phyloP scores from a whole-genome alignment of 2,797 vertebrate genomes.

The Gambusia yucatana region DNA sequence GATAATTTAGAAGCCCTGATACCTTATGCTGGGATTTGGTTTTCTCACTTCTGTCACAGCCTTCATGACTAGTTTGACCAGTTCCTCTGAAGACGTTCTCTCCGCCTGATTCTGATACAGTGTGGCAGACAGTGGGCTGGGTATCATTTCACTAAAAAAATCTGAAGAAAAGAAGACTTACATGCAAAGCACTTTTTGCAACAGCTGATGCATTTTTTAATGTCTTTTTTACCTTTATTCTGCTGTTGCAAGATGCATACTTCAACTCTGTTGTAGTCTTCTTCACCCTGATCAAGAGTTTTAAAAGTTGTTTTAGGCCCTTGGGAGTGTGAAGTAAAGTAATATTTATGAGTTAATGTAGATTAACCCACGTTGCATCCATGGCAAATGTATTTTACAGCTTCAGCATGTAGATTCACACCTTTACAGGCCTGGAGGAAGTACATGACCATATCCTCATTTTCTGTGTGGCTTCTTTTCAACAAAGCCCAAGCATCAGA shows the following conservation, averaged over 20 bases:
- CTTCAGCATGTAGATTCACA: slow-evolving; percentile 42
- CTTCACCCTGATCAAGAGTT: slow-evolving; percentile 32
- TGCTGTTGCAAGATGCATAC: not conserved
- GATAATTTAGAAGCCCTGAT: not conserved
- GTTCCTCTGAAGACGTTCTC: slow-evolving; percentile 40
- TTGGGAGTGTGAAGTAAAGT: not conserved
- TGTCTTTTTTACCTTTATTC: slow-evolving; percentile 29
- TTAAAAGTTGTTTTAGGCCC: not conserved
- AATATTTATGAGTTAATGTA: slow-evolving; percentile 5
- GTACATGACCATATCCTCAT: slow-evolving; percentile 33
- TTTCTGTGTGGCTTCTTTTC: slow-evolving; percentile 47
- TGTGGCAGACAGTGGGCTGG: slow-evolving; percentile 63
- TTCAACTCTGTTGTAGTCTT: not conserved
- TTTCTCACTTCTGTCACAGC: slow-evolving; percentile 51
- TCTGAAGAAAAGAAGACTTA: slow-evolving; percentile 4
- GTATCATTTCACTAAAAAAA: slow-evolving; percentile 4
- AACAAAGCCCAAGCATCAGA: slow-evolving; percentile 58
- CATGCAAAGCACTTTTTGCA: slow-evolving; percentile 1
- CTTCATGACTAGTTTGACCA: slow-evolving; percentile 56
- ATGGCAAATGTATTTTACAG: slow-evolving; percentile 42
- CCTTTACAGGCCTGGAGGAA: slow-evolving; percentile 49
- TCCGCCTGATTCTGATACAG: slow-evolving; percentile 54
- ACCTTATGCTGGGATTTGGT: slow-evolving; percentile 50
- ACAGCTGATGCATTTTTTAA: not conserved
- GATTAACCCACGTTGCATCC: slow-evolving; percentile 28